A percentile compares a stretch with the other conserved stretches of the same genome.
phyloP scores from a whole-genome alignment of 2,888 invertebrate species.

The Papilio gigon region DNA sequence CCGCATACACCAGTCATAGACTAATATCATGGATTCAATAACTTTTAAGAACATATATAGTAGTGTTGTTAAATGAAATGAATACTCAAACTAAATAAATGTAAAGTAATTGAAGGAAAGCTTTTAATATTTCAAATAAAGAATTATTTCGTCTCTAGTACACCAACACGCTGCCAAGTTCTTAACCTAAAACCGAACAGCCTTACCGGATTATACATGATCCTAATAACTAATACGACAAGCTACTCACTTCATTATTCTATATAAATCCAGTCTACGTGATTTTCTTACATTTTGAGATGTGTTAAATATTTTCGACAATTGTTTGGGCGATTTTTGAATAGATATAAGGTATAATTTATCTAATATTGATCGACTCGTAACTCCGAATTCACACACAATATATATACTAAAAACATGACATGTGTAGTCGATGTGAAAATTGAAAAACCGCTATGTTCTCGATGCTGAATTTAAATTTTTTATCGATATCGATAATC shows the following conservation, averaged over 20 bases:
- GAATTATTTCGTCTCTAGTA: conserved; percentile 3
- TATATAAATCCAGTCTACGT: neutral
- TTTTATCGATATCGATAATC: neutral
- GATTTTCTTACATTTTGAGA: no score
- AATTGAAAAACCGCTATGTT: neutral
- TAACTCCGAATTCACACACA: no score
- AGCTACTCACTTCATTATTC: neutral
- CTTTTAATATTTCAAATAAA: neutral
- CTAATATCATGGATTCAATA: no score
- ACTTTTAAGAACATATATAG: no score
- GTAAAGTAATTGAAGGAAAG: neutral
- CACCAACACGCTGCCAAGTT: conserved; percentile 28
- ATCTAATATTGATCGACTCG: no score
- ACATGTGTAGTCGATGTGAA: neutral
- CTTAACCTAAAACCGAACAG: neutral
- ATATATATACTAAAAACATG: no score
- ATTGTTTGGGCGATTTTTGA: no score
- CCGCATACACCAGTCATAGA: no score
- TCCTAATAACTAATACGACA: conserved; percentile 19
- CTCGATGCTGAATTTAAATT: neutral
- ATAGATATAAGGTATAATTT: no score
- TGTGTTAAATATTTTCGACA: no score
- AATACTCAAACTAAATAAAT: no score
- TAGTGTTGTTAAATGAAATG: no score
- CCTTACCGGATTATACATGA: conserved; percentile 17